Percentiles rank a stretch among this genome's conserved stretches.
These are phyloP conservation scores for Siphlonurus alternatus DNA, from an alignment of 2,888 invertebrate species.

Conservation along the genomic window DNA sequence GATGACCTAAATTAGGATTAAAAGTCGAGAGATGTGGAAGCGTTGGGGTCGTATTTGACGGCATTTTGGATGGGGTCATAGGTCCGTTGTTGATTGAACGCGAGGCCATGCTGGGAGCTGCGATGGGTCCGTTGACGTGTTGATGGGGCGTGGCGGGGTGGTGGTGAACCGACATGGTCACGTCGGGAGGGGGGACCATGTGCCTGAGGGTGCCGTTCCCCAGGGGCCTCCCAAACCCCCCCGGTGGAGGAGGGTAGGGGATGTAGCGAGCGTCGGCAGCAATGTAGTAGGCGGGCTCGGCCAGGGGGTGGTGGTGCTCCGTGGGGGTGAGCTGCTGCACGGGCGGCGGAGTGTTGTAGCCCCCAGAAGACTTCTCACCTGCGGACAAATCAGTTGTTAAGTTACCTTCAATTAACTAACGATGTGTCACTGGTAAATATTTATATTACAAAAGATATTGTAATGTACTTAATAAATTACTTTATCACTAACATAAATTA, in stretches of 20 bases:
- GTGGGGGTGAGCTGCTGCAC: conserved; percentile 44
- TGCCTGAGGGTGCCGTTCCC: conserved; percentile 13
- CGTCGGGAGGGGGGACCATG: conserved; percentile 25
- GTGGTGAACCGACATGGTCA: conserved; percentile 30
- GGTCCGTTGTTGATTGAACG: conserved; percentile 16
- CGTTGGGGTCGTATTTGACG: conserved; percentile 4
- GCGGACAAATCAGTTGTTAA: no score
- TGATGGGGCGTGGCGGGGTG: conserved; percentile 10
- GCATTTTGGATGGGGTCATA: conserved; percentile 10
- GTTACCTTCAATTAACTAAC: no score
- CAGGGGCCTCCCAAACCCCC: conserved; percentile 39
- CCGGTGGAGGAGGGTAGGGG: conserved; percentile 53
- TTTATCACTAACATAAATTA: no score
- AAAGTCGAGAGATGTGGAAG: conserved; percentile 21
- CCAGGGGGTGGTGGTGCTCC: conserved; percentile 57
- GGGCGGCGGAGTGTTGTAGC: conserved; percentile 10
- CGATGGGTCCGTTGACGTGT: conserved; percentile 12
- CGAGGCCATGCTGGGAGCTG: conserved; percentile 9
- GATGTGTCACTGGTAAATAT: no score
- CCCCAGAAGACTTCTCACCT: conserved; percentile 17
- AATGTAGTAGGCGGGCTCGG: conserved; percentile 68
- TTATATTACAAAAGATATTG: no score
- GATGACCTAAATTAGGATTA: conserved; percentile 20
- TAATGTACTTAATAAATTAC: no score
- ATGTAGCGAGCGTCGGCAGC: conserved; percentile 51